Evolutionary conservation across 2,888 invertebrate species (phyloP).

Genomic region (Heterodera filipjevi): DNA sequence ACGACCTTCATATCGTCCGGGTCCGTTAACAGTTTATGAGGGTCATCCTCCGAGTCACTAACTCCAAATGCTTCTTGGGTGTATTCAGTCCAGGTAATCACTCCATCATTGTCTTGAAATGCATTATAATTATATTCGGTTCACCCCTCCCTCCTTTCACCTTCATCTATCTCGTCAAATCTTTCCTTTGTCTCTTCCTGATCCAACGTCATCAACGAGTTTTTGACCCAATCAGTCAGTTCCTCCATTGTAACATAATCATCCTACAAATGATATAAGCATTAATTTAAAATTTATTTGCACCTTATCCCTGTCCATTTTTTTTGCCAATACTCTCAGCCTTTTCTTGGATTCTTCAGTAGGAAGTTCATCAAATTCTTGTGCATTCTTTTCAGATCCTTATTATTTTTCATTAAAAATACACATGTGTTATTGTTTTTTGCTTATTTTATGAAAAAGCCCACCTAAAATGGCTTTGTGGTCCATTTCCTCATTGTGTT

Average conservation of each 20-base stretch:
- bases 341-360: constrained; percentile 84
- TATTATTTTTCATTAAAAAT: constrained; percentile 18
- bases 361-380: constrained; percentile 84
- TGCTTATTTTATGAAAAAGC: background rate
- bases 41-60: constrained; percentile 67
- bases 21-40: constrained; percentile 47
- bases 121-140: constrained; percentile 52
- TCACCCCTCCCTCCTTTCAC: constrained; percentile 38
- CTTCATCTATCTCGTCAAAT: constrained; percentile 73
- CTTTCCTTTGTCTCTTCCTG: constrained; percentile 65
- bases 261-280: background rate
- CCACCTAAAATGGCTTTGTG: constrained; percentile 50
- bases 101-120: constrained; percentile 75
- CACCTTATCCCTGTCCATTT: constrained; percentile 84
- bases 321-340: constrained; percentile 76
- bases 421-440: no score
- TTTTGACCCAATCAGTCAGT: constrained; percentile 85
- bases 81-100: constrained; percentile 87
- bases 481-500: constrained; percentile 44
- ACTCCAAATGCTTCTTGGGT: constrained; percentile 84
- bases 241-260: constrained; percentile 53
- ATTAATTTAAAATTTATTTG: background rate
- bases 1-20: constrained; percentile 24
- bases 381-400: constrained; percentile 86
- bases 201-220: constrained; percentile 78